Conservation (phyloP, 2,797 vertebrate genomes). For the Emys orbicularis region DNA sequence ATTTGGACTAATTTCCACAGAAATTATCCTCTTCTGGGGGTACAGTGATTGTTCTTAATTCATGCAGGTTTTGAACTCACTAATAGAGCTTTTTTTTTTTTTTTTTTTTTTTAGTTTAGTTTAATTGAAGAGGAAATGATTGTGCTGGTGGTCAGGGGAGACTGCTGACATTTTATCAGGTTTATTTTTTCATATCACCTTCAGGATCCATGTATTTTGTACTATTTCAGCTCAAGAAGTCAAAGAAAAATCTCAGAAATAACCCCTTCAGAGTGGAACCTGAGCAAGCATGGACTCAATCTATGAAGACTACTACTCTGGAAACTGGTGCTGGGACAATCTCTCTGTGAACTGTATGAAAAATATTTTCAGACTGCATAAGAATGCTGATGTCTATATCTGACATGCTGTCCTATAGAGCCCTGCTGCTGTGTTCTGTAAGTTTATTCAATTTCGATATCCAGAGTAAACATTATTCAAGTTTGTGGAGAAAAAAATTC, state of each 20-base stretch:
- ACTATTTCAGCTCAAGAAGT: neutral
- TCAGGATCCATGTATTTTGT: neutral
- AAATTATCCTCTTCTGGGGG: neutral
- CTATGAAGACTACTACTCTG: neutral
- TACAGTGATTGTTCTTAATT: neutral
- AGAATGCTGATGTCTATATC: neutral
- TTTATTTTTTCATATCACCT: neutral
- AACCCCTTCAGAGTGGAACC: neutral
- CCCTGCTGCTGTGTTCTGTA: rapidly evolving
- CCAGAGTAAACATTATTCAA: neutral
- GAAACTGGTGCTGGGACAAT: neutral
- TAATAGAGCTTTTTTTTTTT: neutral
- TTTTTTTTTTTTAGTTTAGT: neutral
- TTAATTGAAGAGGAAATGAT: neutral
- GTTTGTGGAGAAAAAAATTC: neutral
- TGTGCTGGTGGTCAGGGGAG: neutral
- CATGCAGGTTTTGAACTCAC: neutral
- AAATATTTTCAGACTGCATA: neutral
- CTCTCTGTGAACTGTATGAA: neutral
- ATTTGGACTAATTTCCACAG: neutral
- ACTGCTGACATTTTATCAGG: neutral
- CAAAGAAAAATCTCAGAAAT: neutral
- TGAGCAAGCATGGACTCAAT: neutral
- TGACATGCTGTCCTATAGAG: neutral
- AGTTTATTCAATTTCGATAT: neutral